Evolutionary conservation across 2,888 invertebrate genomes (phyloP).

Genomic region (Cyclophora albipunctata): DNA sequence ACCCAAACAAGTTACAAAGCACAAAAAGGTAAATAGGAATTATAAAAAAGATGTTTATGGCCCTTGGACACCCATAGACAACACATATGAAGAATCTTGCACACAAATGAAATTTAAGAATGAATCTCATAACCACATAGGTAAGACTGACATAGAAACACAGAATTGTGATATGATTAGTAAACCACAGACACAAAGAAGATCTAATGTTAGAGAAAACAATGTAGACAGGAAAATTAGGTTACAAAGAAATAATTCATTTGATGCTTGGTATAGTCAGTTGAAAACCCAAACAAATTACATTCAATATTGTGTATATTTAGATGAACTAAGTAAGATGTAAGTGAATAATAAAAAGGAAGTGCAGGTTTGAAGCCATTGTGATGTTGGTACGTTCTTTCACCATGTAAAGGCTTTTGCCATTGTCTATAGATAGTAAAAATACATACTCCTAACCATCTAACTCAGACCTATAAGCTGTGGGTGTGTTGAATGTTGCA

Average conservation of each 20-base stretch:
- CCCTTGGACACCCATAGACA: neutral
- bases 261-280: conserved; percentile 44
- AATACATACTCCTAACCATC: too few species aligned
- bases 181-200: too few species aligned
- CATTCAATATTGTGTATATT: conserved; percentile 45
- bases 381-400: too few species aligned
- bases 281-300: conserved; percentile 41
- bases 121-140: too few species aligned
- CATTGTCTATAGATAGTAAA: too few species aligned
- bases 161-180: too few species aligned
- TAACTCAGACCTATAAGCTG: too few species aligned
- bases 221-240: too few species aligned
- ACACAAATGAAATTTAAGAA: conserved; percentile 1
- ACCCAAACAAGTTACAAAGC: neutral
- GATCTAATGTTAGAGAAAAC: neutral
- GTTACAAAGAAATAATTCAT: conserved; percentile 5
- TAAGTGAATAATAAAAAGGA: neutral
- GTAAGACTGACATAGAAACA: too few species aligned
- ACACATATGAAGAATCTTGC: neutral
- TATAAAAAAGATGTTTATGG: neutral
- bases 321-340: conserved; percentile 36
- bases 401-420: too few species aligned
- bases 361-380: neutral
- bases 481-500: neutral
- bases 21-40: neutral